These are phyloP conservation scores for Mactromeris polynyma DNA, from an alignment of 2,888 invertebrate species.

Conservation along the genomic window DNA sequence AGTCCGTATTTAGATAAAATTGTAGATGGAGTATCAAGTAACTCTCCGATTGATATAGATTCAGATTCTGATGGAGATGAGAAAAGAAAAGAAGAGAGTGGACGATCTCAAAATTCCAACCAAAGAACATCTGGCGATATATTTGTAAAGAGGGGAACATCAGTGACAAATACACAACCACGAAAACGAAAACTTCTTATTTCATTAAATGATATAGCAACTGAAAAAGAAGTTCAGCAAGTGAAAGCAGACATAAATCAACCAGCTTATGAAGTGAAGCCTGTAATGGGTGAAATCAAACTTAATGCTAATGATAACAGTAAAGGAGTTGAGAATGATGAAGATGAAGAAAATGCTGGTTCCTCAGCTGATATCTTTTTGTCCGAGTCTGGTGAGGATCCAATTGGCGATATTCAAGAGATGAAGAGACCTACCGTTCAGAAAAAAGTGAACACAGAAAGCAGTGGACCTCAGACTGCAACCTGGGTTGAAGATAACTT, in stretches of 20 bases:
- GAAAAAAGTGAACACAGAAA: not conserved
- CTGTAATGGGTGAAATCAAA: not conserved
- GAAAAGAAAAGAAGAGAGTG: not conserved
- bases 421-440: not conserved
- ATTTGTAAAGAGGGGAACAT: not conserved
- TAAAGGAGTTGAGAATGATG: not conserved
- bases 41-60: constrained; percentile 25
- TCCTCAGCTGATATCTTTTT: not conserved
- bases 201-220: constrained; percentile 14
- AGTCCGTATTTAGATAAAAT: not conserved
- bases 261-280: not conserved
- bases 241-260: constrained; percentile 14
- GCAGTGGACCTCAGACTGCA: not conserved
- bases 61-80: not conserved
- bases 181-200: not conserved
- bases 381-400: constrained; percentile 35
- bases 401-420: not conserved
- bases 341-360: not conserved
- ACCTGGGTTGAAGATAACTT: not conserved
- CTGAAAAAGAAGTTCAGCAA: not conserved
- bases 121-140: not conserved
- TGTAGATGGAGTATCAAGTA: not conserved
- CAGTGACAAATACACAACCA: not conserved
- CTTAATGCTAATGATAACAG: not conserved
- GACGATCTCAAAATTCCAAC: not conserved